Evolutionary conservation across 2,888 invertebrate species (phyloP).

Genomic region (Octodonta nipae): DNA sequence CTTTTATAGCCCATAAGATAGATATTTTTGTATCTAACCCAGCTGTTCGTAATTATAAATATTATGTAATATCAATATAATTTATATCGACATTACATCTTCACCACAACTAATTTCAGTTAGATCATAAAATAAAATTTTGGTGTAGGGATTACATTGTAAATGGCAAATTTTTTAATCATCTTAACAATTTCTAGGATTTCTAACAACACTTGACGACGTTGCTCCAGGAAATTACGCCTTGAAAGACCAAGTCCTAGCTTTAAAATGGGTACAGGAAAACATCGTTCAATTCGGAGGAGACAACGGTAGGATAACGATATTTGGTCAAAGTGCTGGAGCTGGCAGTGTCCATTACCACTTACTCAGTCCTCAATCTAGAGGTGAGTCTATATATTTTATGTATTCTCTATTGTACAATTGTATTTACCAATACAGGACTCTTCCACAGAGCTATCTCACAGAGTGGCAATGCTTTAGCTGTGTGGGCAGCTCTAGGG

Average conservation of each 20-base stretch:
- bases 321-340: conserved; percentile 40
- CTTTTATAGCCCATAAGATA: too few relatives aligned
- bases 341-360: conserved; percentile 38
- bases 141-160: conserved; percentile 3
- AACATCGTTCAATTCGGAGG: conserved; percentile 38
- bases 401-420: too few relatives aligned
- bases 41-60: too few relatives aligned
- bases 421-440: conserved; percentile 16
- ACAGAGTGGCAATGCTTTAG: conserved; percentile 38
- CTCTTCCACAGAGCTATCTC: conserved; percentile 38
- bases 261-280: conserved; percentile 36
- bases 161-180: too few relatives aligned
- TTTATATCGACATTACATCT: too few relatives aligned
- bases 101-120: too few relatives aligned
- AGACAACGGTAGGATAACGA: conserved; percentile 33
- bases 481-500: conserved; percentile 29
- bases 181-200: conserved; percentile 10
- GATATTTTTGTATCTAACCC: too few relatives aligned
- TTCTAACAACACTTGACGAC: conserved; percentile 35
- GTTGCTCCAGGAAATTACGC: conserved; percentile 39
- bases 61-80: too few relatives aligned
- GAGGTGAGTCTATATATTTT: too few relatives aligned
- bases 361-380: conserved; percentile 35
- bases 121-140: background rate
- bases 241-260: conserved; percentile 39